A percentile compares a stretch with the other conserved stretches of the same genome.
Evolutionary conservation across 2,113 vertebrate genomes (phyloP).

Genomic region (Cephalopterus ornatus): DNA sequence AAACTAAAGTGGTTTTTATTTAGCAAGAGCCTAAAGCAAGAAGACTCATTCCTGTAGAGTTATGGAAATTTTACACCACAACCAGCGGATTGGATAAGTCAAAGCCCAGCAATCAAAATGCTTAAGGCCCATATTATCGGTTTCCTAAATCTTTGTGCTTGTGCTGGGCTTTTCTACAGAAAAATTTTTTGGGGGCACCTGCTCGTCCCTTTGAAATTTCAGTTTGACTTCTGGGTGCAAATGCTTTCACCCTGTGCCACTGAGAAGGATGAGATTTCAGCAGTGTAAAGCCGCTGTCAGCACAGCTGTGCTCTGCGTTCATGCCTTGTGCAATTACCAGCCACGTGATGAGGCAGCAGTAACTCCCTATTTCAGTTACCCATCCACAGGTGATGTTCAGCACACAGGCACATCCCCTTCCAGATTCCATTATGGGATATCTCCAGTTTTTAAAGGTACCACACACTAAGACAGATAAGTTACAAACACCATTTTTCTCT

Average conservation of each 20-base stretch:
- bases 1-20: neutral
- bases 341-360: neutral
- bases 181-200: neutral
- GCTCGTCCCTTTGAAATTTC: neutral
- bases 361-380: neutral
- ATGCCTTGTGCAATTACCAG: neutral
- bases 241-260: accelerated
- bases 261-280: neutral
- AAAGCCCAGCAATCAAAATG: neutral
- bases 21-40: neutral
- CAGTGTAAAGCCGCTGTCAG: neutral
- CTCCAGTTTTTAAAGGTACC: neutral
- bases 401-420: accelerated
- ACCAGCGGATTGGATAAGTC: neutral
- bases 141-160: neutral
- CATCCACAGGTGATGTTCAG: neutral
- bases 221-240: neutral
- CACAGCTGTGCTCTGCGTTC: neutral
- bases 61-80: neutral
- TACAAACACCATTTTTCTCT: neutral
- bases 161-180: neutral
- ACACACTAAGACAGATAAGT: neutral
- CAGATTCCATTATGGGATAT: neutral
- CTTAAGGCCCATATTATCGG: neutral
- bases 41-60: neutral